These are phyloP conservation scores for Pegea sp. DNA, from an alignment of 23 tunicate species.

Conservation along the genomic window DNA sequence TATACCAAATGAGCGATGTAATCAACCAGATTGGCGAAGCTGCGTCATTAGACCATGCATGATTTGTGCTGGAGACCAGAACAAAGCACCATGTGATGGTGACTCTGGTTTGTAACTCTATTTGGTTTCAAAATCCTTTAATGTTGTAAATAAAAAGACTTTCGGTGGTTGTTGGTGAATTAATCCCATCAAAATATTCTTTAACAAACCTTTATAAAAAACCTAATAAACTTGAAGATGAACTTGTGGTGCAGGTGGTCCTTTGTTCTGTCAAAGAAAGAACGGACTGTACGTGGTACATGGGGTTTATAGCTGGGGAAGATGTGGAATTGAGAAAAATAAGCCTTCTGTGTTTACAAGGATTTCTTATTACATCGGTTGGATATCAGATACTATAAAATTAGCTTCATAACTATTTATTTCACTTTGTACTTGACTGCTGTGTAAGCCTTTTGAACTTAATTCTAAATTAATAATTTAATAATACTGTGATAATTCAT, in stretches of 20 bases:
- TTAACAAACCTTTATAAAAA: no score
- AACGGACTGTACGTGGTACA: conserved; percentile 69
- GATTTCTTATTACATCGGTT: conserved; percentile 48
- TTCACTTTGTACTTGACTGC: no score
- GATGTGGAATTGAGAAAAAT: conserved; percentile 62
- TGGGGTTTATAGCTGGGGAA: conserved; percentile 87
- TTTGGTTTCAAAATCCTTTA: no score
- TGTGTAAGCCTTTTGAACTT: no score
- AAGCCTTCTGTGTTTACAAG: conserved; percentile 89
- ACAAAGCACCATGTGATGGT: conserved; percentile 80
- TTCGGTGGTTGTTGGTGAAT: no score
- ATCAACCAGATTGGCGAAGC: conserved; percentile 51
- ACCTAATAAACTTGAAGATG: no score
- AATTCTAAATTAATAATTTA: no score
- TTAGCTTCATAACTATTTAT: no score
- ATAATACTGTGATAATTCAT: no score
- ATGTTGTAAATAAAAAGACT: no score
- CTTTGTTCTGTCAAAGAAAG: conserved; percentile 69
- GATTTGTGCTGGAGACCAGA: conserved; percentile 85
- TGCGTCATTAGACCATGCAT: conserved; percentile 71
- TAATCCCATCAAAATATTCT: no score
- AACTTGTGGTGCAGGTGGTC: conserved; percentile 54
- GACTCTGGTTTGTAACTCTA: conserved; percentile 70
- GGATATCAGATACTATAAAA: no score
- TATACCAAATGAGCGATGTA: conserved; percentile 56